Percentiles rank a stretch among this genome's conserved stretches.
phyloP scores from a whole-genome alignment of 2,797 vertebrate species.

The Labeo calbasu region DNA sequence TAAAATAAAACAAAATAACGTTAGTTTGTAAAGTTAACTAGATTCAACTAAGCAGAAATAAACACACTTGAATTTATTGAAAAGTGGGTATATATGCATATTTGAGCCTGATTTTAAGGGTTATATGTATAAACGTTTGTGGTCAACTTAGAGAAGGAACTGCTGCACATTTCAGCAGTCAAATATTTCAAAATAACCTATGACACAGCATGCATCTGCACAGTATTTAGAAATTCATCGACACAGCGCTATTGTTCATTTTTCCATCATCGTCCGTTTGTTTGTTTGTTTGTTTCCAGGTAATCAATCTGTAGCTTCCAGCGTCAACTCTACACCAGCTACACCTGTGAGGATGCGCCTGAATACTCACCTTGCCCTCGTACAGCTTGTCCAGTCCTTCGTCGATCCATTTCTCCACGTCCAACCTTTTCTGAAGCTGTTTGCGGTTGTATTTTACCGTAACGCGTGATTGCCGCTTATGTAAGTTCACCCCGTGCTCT shows the following conservation, averaged over 20 bases:
- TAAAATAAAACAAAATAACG: not conserved
- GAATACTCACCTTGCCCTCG: constrained; percentile 79
- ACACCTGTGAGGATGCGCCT: not conserved
- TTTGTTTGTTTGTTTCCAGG: not conserved
- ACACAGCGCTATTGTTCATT: not conserved
- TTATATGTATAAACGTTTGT: not conserved
- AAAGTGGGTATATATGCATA: not conserved
- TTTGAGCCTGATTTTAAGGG: not conserved
- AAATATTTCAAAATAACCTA: constrained; percentile 8
- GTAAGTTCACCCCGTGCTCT: constrained; percentile 68
- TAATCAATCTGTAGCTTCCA: not conserved
- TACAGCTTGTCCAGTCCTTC: constrained; percentile 82
- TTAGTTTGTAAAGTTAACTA: not conserved
- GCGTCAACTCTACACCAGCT: not conserved
- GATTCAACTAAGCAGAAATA: not conserved
- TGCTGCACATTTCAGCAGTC: not conserved
- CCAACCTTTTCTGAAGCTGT: constrained; percentile 87
- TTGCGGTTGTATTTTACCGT: constrained; percentile 91
- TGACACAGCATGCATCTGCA: not conserved
- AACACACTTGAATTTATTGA: not conserved
- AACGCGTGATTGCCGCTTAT: constrained; percentile 86
- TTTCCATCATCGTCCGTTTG: too few species aligned
- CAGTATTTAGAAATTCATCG: not conserved
- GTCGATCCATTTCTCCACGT: constrained; percentile 92
- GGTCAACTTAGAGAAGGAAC: constrained; percentile 20